A percentile compares a stretch with the other conserved stretches of the same genome.
phyloP scores from a whole-genome alignment of 1,140 invertebrate genomes.

The Brachionus manjavacas region DNA sequence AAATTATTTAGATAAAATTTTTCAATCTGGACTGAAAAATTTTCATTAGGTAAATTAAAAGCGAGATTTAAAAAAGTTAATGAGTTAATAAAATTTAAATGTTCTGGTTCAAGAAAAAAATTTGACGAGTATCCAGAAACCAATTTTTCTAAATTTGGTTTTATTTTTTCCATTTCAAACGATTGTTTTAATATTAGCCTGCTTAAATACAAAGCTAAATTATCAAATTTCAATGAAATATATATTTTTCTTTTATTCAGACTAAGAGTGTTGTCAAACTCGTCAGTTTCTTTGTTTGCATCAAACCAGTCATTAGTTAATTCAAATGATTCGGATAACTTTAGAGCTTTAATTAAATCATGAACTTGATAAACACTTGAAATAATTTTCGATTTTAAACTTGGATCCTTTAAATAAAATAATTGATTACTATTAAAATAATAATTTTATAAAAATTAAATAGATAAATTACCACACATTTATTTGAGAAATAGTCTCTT shows the following conservation, averaged over 20 bases:
- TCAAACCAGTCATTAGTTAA: background rate
- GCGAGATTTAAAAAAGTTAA: background rate
- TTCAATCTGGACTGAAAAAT: background rate
- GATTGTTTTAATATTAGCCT: background rate
- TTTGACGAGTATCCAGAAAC: background rate
- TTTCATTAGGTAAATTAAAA: background rate
- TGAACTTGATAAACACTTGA: background rate
- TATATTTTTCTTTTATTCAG: background rate
- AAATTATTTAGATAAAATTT: background rate
- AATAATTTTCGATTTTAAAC: slow-evolving; percentile 5
- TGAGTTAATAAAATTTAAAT: background rate
- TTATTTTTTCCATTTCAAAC: background rate
- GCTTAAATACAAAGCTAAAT: background rate
- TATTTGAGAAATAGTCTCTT: background rate
- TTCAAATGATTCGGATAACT: background rate
- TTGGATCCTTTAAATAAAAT: background rate
- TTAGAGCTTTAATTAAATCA: background rate
- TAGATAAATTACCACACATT: background rate
- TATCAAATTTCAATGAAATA: slow-evolving; percentile 10
- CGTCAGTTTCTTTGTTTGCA: background rate
- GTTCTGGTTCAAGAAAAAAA: background rate
- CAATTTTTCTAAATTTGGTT: background rate
- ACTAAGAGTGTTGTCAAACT: background rate
- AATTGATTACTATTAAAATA: background rate
- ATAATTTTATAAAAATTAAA: background rate